Evolutionary conservation across 2,797 vertebrate genomes (phyloP).

Genomic region (Eupleurogrammus muticus): DNA sequence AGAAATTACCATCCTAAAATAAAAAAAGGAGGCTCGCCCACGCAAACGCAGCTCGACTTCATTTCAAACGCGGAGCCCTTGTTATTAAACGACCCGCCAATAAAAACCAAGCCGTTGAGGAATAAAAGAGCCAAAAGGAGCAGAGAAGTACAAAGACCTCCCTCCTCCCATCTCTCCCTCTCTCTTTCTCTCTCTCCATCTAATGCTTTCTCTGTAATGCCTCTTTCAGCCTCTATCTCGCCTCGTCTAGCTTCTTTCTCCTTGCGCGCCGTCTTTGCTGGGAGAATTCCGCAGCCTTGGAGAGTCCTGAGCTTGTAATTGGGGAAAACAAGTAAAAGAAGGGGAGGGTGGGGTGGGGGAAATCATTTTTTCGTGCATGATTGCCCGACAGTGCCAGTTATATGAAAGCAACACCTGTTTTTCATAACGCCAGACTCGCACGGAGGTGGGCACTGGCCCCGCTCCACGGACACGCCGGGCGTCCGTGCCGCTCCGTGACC

Average conservation of each 20-base stretch:
- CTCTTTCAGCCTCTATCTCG: conserved; percentile 74
- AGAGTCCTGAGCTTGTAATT: conserved; percentile 69
- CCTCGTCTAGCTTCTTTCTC: conserved; percentile 73
- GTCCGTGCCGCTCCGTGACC: conserved; percentile 66
- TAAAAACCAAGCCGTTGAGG: conserved; percentile 83
- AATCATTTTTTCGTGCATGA: conserved; percentile 55
- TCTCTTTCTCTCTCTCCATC: conserved; percentile 20
- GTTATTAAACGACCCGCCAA: conserved; percentile 85
- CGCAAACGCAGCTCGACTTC: conserved; percentile 78
- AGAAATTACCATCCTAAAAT: conserved; percentile 84
- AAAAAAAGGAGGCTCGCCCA: conserved; percentile 73
- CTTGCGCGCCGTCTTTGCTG: conserved; percentile 62
- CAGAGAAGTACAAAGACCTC: conserved; percentile 81
- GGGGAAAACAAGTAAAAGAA: conserved; percentile 63
- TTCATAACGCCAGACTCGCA: conserved; percentile 58
- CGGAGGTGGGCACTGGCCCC: conserved; percentile 50
- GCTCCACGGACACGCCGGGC: conserved; percentile 47
- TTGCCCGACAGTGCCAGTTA: conserved; percentile 57
- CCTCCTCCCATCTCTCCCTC: conserved; percentile 59
- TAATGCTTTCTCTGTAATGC: conserved; percentile 73
- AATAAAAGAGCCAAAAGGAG: conserved; percentile 83
- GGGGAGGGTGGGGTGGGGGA: conserved; percentile 25
- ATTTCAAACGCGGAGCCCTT: conserved; percentile 83
- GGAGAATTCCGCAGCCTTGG: conserved; percentile 75
- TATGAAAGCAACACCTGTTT: conserved; percentile 70